Base-by-base conservation (phyloP, 1,140 invertebrate species). In the Hormaphis cornu region DNA sequence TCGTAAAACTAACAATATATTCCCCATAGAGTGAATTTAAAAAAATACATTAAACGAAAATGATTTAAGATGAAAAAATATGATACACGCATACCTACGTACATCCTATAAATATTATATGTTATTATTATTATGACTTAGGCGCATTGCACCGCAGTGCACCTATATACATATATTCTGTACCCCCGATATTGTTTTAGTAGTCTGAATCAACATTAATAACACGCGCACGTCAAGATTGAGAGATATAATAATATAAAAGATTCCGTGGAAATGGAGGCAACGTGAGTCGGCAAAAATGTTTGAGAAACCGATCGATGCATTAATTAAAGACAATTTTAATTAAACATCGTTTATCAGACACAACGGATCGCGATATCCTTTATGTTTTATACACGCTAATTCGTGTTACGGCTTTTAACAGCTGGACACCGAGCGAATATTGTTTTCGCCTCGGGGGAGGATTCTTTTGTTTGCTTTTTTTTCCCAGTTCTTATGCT, bases 251-350 rank as follows among this genome's bases (percentile, higher is more conserved):
- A 8, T 40, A n/a, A 37, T 61, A 44, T 18, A 46, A 44, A 46
- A 61, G n/a, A 28, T 20, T 18, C 37, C n/a, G 28, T 61, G 26
- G 10, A 66, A 48, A 50, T 48, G 30, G 42, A 46, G 40, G 44
- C 61, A 66, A 50, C 42, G 16, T 48, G 42, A 48, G 12, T 50
- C 26, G 14, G 5, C 42, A n/a, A 24, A 46, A 66, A 48, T 26
- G 20, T 30, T 50, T 46, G 40, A 48, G 18, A 66, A 48, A 50
- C 42, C 18, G 28, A 66, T 50, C 26, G 35, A 58, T 24, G 20
- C 61, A 14, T 66, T 66, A 63, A 63, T 63, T 63, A 66, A 66
- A 66, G 61, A 50, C 61, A 50, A 66, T 66, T 66, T 66, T 66
- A 66, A 66, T 50, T 66, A 66, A 66, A 66, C 61, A 66, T 46